These are phyloP conservation scores for Hirtodrosophila confusa DNA, from an alignment of 2,888 invertebrate species.

Conservation along the genomic window DNA sequence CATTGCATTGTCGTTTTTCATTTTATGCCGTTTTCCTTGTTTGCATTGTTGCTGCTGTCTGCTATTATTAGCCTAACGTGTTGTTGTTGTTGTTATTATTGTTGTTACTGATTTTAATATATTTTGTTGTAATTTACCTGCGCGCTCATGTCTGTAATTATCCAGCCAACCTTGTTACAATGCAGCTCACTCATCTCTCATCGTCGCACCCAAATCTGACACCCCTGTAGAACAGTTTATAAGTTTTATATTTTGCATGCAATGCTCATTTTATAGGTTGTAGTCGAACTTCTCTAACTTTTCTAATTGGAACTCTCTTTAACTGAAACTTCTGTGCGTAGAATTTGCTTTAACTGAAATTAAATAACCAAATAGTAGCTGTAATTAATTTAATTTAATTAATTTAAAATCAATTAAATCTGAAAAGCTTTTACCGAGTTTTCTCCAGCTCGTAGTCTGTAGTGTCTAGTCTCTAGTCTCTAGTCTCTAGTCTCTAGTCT, in stretches of 20 bases:
- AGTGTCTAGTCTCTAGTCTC: no score
- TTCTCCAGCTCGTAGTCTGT: no score
- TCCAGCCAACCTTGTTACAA: slow-evolving; percentile 67
- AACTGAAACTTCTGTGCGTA: no score
- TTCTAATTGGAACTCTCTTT: no score
- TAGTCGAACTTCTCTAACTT: no score
- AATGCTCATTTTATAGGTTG: background rate
- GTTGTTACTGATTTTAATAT: slow-evolving; percentile 16
- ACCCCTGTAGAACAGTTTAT: slow-evolving; percentile 27
- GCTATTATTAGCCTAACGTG: slow-evolving; percentile 59
- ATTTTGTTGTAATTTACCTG: slow-evolving; percentile 62
- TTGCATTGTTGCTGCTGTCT: slow-evolving; percentile 58
- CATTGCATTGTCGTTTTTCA: slow-evolving; percentile 24
- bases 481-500: no score
- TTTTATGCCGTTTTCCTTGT: slow-evolving; percentile 63
- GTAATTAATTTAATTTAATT: no score
- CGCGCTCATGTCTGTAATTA: slow-evolving; percentile 68
- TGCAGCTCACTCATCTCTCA: slow-evolving; percentile 28
- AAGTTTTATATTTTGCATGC: slow-evolving; percentile 29
- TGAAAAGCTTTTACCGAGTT: no score
- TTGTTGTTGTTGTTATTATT: slow-evolving; percentile 30
- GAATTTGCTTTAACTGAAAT: no score
- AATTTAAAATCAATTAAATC: no score
- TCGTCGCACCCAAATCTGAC: slow-evolving; percentile 36
- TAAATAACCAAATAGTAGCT: no score